Base-by-base conservation (phyloP, 2,797 vertebrate genomes). In the Percopsis omiscomaycus region DNA sequence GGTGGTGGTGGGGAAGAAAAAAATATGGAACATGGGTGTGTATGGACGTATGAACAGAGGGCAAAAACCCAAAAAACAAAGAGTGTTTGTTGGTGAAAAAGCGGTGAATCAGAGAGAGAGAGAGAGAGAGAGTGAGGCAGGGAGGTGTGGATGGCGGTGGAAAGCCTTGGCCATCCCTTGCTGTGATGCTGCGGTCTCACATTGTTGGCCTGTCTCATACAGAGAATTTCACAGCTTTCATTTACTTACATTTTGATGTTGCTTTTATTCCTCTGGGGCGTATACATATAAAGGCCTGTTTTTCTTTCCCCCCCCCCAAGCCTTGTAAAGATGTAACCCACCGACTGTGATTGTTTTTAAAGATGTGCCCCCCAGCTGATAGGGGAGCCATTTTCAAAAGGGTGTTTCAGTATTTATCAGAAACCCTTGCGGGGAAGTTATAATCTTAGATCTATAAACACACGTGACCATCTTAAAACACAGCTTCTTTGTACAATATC, bases 151-250 rank as follows among this genome's bases (percentile, higher is more conserved):
- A 57, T 61, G 47, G 56, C 1, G n/a, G 15, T 51, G 0, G 22
- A 46, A 2, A 14, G 28, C 29, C 27, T 10, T 47, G 70, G 56
- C 71, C 55, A 53, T 71, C 30, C 69, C 57, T 79, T 66, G 82
- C 76, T 80, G 75, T 50, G 77, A 69, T 67, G 66, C 37, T 68
- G 67, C 14, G 60, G 59, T 66, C 77, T 37, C 67, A 14, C 58
- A 48, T 55, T 5, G 2, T 0, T 45, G 45, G 52, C 45, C 5
- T 49, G 69, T 28, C 53, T 71, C 79, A 79, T 84, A 75, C 3
- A 90, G 51, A 87, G 86, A 86, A 86, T 86, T 82, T 75, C 75
- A 61, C 16, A 51, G 74, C 72, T 90, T 86, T 89, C 77, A 87
- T 88, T 87, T 78, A 64, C 3, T 71, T 84, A 64, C 55, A 71